Conservation (phyloP, 37 sponge, comb jelly and placozoan species). For the Bolinopsis microptera region DNA sequence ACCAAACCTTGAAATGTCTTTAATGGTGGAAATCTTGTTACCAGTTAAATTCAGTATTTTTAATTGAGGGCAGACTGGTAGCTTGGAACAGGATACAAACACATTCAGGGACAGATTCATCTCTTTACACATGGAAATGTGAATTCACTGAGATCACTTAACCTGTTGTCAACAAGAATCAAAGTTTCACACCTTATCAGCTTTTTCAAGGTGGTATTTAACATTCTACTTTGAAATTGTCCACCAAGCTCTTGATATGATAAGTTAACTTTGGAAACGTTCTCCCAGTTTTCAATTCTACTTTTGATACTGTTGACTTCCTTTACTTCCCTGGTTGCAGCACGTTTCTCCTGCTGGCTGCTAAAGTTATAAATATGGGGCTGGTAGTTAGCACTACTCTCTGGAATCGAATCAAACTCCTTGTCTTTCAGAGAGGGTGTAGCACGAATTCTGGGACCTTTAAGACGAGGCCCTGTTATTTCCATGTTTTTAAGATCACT, state of each 20-base stretch:
- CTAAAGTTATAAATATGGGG: constrained; percentile 47
- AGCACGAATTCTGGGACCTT: constrained; percentile 36
- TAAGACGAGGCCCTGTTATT: not conserved
- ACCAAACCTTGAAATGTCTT: not conserved
- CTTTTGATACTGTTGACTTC: not conserved
- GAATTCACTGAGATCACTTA: constrained; percentile 1
- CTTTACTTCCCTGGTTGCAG: not conserved
- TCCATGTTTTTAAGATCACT: constrained; percentile 55
- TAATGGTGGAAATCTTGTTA: constrained; percentile 11
- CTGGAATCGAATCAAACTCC: constrained; percentile 20
- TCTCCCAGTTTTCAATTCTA: constrained; percentile 29
- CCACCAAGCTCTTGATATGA: constrained; percentile 47
- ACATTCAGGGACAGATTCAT: constrained; percentile 30
- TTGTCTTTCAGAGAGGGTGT: constrained; percentile 22
- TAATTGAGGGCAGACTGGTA: constrained; percentile 35
- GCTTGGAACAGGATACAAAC: not conserved
- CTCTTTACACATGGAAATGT: constrained; percentile 15
- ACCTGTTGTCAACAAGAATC: constrained; percentile 21
- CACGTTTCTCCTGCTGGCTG: constrained; percentile 11
- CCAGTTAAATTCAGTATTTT: not conserved
- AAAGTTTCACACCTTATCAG: constrained; percentile 32
- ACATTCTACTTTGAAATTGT: not conserved
- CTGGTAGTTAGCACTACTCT: constrained; percentile 50
- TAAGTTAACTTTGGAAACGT: not conserved
- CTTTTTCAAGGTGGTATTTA: not conserved